Conservation (phyloP, 2,797 vertebrate species). For the Notolabrus celidotus region DNA sequence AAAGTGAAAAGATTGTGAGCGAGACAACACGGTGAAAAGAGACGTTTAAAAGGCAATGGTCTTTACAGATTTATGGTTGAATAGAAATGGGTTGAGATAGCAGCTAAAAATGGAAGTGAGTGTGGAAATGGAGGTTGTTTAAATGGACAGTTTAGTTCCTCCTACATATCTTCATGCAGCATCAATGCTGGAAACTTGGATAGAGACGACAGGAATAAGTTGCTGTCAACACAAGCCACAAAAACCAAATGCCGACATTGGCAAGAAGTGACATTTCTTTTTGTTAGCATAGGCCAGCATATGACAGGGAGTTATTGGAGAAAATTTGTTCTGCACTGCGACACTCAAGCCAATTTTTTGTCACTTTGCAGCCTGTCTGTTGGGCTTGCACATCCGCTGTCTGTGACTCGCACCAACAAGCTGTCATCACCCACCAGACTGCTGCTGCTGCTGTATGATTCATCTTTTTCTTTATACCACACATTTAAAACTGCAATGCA, state of each 20-base stretch:
- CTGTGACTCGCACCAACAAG: constrained; percentile 48
- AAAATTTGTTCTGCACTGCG: background rate
- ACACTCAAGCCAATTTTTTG: constrained; percentile 27
- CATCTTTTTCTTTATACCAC: background rate
- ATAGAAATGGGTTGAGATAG: background rate
- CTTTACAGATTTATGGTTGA: constrained; percentile 19
- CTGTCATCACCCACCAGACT: constrained; percentile 58
- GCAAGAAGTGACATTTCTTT: constrained; percentile 11
- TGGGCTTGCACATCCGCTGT: constrained; percentile 33
- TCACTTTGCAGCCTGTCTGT: constrained; percentile 38
- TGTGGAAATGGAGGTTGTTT: constrained; percentile 2
- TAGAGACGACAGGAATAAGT: background rate
- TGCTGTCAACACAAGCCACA: constrained; percentile 5
- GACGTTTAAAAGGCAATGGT: constrained; percentile 8
- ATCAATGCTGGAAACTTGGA: background rate
- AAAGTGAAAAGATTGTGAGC: background rate
- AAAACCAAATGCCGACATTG: constrained; percentile 10
- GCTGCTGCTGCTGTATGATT: constrained; percentile 33
- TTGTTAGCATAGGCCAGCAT: constrained; percentile 15
- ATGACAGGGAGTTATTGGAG: constrained; percentile 17
- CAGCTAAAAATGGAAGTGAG: background rate
- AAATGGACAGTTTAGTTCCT: constrained; percentile 20
- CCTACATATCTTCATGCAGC: background rate
- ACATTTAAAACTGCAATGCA: background rate
- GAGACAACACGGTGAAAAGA: constrained; percentile 11